Evolutionary conservation across 2,888 invertebrate genomes (phyloP).

Genomic region (Acanthosepion lycidas): DNA sequence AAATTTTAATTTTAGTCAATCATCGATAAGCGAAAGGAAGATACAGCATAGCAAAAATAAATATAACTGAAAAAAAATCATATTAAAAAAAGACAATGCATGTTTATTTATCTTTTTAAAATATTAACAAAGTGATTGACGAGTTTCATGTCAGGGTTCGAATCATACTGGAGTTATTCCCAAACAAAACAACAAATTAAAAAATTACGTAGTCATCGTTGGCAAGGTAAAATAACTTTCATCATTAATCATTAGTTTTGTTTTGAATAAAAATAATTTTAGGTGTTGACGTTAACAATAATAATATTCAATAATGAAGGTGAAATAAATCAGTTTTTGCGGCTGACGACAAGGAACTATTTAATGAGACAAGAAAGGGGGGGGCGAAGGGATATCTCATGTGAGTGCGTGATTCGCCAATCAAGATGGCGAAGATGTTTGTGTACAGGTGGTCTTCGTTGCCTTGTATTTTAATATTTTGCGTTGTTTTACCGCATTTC

Average conservation of each 20-base stretch:
- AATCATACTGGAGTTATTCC: neutral
- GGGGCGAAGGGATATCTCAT: neutral
- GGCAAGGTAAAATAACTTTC: neutral
- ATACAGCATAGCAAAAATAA: no score
- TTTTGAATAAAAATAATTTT: neutral
- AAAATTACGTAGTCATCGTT: neutral
- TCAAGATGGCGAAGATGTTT: conserved; percentile 46
- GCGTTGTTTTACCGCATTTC: neutral
- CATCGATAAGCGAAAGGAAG: no score
- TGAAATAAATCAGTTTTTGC: neutral
- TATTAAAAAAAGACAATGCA: no score
- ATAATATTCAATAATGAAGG: neutral
- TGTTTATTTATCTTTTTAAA: no score
- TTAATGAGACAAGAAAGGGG: neutral
- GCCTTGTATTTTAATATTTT: conserved; percentile 16
- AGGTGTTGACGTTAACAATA: neutral
- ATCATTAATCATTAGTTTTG: neutral
- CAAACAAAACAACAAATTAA: neutral
- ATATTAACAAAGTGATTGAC: no score
- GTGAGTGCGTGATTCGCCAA: conserved; percentile 40
- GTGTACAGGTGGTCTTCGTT: conserved; percentile 38
- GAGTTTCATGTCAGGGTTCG: neutral
- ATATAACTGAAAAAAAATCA: no score
- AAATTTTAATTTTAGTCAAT: no score
- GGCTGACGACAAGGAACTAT: neutral